Conservation (phyloP, 2,113 vertebrate genomes). For the Ibidorhyncha struthersii region DNA sequence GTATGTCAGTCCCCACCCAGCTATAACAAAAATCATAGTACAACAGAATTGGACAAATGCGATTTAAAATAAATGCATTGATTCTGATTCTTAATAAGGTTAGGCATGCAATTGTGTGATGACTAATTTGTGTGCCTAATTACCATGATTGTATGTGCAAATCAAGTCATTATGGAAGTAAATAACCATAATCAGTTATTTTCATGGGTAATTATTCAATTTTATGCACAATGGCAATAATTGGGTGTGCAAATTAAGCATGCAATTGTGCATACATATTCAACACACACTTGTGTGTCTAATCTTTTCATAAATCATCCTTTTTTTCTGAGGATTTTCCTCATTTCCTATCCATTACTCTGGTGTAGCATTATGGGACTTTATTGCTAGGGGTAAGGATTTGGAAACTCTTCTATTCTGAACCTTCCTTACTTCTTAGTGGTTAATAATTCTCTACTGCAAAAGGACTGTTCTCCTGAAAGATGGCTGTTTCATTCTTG, state of each 20-base stretch:
- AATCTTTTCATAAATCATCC: constrained; percentile 46
- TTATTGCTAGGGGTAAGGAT: not conserved
- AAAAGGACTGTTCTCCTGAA: not conserved
- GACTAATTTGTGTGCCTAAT: constrained; percentile 76
- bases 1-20: not conserved
- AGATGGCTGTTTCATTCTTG: not conserved
- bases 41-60: constrained; percentile 35
- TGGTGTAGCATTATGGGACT: not conserved
- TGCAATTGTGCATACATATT: constrained; percentile 75
- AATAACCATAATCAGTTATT: constrained; percentile 76
- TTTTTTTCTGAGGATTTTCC: not conserved
- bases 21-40: not conserved
- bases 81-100: constrained; percentile 72
- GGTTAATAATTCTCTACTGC: not conserved
- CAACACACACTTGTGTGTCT: constrained; percentile 69
- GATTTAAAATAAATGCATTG: constrained; percentile 65
- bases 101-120: constrained; percentile 72
- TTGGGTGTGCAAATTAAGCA: constrained; percentile 74
- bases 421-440: not conserved
- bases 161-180: constrained; percentile 73
- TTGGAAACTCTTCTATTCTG: not conserved
- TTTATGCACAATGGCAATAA: constrained; percentile 73
- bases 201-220: constrained; percentile 76
- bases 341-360: not conserved
- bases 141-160: constrained; percentile 74